A percentile compares a stretch with the other conserved stretches of the same genome.
These are phyloP conservation scores for Chiloscyllium punctatum DNA, from an alignment of 2,797 vertebrate genomes.

Conservation along the genomic window DNA sequence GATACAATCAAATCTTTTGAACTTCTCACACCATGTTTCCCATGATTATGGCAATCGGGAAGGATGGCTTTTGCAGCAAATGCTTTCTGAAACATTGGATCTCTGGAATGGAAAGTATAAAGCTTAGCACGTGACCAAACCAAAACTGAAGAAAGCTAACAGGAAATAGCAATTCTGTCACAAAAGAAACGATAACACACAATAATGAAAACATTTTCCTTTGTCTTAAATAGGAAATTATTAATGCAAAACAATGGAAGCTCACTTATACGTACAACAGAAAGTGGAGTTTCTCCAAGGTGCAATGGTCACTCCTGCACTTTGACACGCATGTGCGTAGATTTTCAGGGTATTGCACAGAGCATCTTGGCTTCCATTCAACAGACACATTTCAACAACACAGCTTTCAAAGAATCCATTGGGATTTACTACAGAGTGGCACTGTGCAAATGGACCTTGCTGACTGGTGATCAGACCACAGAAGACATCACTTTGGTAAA, in stretches of 20 bases:
- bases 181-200: not conserved
- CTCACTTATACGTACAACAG: constrained; percentile 60
- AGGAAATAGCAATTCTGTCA: not conserved
- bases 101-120: not conserved
- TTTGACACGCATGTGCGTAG: constrained; percentile 61
- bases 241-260: not conserved
- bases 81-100: not conserved
- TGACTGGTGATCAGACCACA: constrained; percentile 64
- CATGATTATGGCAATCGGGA: not conserved
- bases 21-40: not conserved
- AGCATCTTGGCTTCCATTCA: constrained; percentile 51
- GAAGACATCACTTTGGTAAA: constrained; percentile 57
- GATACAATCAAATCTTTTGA: not conserved
- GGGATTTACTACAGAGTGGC: constrained; percentile 55
- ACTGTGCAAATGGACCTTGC: constrained; percentile 61
- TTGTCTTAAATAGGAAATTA: not conserved
- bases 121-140: not conserved
- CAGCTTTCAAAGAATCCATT: constrained; percentile 66
- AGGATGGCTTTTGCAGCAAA: not conserved
- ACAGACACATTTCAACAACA: constrained; percentile 62
- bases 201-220: not conserved
- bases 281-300: constrained; percentile 68
- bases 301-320: constrained; percentile 56
- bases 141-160: not conserved
- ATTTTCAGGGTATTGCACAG: constrained; percentile 59